Percentiles rank a stretch among this genome's conserved stretches.
phyloP scores from a whole-genome alignment of 2,113 vertebrate genomes.

The Atrichornis clamosus region DNA sequence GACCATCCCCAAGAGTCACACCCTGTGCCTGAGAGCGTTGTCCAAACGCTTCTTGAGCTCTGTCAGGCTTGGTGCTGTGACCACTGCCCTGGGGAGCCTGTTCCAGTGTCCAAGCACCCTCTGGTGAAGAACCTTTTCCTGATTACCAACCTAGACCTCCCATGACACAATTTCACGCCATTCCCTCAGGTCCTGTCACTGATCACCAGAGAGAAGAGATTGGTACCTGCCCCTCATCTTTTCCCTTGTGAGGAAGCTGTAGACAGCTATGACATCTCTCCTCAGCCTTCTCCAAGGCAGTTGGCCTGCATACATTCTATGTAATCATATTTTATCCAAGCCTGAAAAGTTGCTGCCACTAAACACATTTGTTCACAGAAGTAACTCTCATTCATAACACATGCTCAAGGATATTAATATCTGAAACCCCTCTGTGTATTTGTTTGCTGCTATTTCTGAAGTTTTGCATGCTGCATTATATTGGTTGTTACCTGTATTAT shows the following conservation, averaged over 20 bases:
- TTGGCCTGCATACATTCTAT: background rate
- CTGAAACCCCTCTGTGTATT: background rate
- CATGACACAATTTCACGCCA: background rate
- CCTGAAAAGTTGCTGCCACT: background rate
- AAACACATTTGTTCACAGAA: background rate
- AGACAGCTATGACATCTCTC: background rate
- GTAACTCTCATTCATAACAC: background rate
- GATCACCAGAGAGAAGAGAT: background rate
- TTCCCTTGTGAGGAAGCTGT: background rate
- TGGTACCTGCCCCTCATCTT: background rate
- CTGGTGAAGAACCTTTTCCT: background rate
- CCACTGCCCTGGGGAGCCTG: background rate
- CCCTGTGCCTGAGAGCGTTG: accelerated
- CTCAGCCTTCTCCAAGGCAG: background rate
- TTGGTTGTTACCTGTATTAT: background rate
- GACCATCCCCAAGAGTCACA: background rate
- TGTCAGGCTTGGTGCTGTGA: background rate
- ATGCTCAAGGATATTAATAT: background rate
- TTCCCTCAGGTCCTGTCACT: background rate
- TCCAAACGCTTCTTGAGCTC: background rate
- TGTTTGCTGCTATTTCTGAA: background rate
- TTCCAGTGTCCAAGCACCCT: background rate
- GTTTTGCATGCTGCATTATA: background rate
- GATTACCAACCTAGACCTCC: background rate
- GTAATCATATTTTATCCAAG: background rate